Percentiles rank a stretch among this genome's conserved stretches.
Conservation (phyloP, 2,888 invertebrate genomes). For the Ommatoiulus sabulosus region DNA sequence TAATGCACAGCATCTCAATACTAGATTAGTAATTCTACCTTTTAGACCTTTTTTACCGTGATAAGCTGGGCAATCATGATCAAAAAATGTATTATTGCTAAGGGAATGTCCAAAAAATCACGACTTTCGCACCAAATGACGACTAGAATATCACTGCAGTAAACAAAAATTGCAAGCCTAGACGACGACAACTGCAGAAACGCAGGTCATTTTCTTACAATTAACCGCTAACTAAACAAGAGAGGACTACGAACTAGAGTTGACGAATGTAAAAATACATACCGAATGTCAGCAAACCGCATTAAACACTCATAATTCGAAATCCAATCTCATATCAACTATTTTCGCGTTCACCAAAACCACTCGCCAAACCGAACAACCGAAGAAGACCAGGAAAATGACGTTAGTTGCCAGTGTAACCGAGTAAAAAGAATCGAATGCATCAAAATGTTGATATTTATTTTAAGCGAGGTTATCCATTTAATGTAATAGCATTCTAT, state of each 20-base stretch:
- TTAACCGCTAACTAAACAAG: not conserved
- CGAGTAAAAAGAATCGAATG: not conserved
- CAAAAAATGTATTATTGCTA: not conserved
- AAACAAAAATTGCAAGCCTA: not conserved
- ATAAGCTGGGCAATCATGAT: not conserved
- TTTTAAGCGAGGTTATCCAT: not conserved
- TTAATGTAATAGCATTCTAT: not conserved
- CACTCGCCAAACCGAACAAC: constrained; percentile 14
- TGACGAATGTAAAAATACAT: not conserved
- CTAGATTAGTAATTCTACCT: not conserved
- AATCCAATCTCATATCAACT: constrained; percentile 2
- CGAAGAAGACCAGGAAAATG: constrained; percentile 2
- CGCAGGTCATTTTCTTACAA: not conserved
- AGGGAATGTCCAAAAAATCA: not conserved
- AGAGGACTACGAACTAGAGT: not conserved
- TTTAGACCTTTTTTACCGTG: not conserved
- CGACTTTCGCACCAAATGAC: not conserved
- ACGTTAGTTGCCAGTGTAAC: not conserved
- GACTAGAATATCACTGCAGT: constrained; percentile 15
- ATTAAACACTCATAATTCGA: constrained; percentile 6
- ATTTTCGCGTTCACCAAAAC: not conserved
- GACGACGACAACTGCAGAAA: not conserved
- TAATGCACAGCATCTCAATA: not conserved
- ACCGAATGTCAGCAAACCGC: not conserved
- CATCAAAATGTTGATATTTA: not conserved